Conservation (phyloP, 2,888 invertebrate species). For the Leptopterna dolabrata region DNA sequence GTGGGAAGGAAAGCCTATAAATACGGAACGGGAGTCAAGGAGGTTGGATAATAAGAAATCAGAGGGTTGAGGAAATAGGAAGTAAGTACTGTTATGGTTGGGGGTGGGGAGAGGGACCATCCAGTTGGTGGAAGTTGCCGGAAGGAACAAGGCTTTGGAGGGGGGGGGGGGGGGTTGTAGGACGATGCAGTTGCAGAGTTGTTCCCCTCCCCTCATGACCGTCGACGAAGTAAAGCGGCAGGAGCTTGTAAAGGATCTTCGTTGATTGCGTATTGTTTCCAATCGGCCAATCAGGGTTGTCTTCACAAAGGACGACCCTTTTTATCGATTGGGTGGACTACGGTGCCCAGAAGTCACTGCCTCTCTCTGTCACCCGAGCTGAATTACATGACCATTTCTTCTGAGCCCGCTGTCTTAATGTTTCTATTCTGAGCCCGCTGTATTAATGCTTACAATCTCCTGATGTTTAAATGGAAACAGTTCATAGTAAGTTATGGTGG, state of each 20-base stretch:
- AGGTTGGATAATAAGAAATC: slow-evolving; percentile 31
- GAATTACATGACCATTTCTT: no score
- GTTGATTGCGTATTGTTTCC: slow-evolving; percentile 56
- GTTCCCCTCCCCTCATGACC: not conserved
- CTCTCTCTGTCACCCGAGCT: not conserved
- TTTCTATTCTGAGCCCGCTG: no score
- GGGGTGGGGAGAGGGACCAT: not conserved
- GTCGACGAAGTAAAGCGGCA: not conserved
- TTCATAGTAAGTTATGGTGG: no score
- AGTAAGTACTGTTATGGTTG: not conserved
- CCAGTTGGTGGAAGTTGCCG: slow-evolving; percentile 9
- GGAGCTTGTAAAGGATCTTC: slow-evolving; percentile 50
- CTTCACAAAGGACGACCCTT: slow-evolving; percentile 36
- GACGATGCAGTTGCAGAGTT: slow-evolving; percentile 26
- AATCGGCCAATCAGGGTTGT: slow-evolving; percentile 42
- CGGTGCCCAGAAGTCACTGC: not conserved
- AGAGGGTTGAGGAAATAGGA: not conserved
- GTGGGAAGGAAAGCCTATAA: slow-evolving; percentile 20
- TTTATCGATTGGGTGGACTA: slow-evolving; percentile 24
- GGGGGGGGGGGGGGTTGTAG: not conserved
- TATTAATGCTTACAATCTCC: no score
- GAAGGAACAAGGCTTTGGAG: not conserved
- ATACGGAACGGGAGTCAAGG: not conserved
- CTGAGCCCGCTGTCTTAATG: no score
- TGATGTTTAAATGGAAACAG: no score